Evolutionary conservation across 2,113 vertebrate genomes (phyloP).

Genomic region (Nycticorax nycticorax): DNA sequence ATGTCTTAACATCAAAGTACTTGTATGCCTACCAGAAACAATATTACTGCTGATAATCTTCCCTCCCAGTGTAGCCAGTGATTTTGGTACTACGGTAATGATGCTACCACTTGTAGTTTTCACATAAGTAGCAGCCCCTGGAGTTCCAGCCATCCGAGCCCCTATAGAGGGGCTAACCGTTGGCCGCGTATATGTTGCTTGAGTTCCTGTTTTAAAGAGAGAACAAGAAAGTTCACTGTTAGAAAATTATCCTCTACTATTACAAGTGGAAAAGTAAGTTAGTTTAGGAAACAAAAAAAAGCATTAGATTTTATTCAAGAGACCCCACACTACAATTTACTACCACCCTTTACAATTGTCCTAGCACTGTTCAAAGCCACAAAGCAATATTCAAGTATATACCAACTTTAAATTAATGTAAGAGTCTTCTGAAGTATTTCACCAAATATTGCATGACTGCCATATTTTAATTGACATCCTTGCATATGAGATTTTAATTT

Average conservation of each 20-base stretch:
- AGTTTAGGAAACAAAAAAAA: not conserved
- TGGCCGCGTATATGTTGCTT: constrained; percentile 89
- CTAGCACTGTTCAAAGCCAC: not conserved
- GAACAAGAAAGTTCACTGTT: not conserved
- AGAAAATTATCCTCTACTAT: not conserved
- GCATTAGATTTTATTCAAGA: not conserved
- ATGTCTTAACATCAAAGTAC: not conserved
- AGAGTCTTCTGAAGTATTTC: not conserved
- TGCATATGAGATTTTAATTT: not conserved
- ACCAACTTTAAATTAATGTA: not conserved
- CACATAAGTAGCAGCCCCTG: constrained; percentile 91
- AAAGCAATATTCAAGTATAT: not conserved
- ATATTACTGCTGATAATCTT: constrained; percentile 98
- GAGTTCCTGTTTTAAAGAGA: constrained; percentile 75
- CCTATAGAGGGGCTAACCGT: constrained; percentile 86
- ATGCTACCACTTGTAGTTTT: constrained; percentile 99
- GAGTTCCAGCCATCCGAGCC: constrained; percentile 85
- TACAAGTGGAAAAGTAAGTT: not conserved
- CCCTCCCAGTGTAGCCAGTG: constrained; percentile 91
- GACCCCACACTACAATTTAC: not conserved
- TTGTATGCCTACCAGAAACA: constrained; percentile 85
- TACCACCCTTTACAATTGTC: not conserved
- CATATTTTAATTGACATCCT: not conserved
- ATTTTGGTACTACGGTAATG: constrained; percentile 97
- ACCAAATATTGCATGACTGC: not conserved